These are phyloP conservation scores for Passer montanus DNA, from an alignment of 2,113 vertebrate species.

Conservation along the genomic window DNA sequence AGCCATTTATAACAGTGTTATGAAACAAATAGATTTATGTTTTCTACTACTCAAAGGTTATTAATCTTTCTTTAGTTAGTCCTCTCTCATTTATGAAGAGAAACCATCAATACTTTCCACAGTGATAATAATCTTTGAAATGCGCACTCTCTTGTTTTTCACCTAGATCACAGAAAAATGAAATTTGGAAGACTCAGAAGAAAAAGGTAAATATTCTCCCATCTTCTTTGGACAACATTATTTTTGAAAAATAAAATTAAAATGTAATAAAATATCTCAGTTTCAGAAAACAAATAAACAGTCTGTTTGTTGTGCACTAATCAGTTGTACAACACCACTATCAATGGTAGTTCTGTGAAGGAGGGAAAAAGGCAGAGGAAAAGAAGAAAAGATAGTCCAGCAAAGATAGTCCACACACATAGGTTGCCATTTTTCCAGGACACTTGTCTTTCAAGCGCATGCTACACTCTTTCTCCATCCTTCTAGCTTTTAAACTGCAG, in stretches of 20 bases:
- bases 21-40: neutral
- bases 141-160: neutral
- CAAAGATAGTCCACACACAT: neutral
- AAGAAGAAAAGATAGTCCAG: neutral
- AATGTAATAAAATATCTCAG: neutral
- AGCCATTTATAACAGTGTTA: neutral
- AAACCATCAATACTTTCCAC: neutral
- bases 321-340: neutral
- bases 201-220: neutral
- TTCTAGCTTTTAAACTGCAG: constrained; percentile 5
- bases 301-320: neutral
- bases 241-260: neutral
- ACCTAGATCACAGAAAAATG: neutral
- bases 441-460: neutral
- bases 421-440: neutral
- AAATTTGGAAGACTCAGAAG: neutral
- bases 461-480: neutral
- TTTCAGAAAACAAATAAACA: neutral
- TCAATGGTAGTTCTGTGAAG: neutral
- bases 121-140: neutral
- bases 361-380: neutral
- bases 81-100: neutral
- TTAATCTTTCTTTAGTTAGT: neutral
- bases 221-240: neutral
- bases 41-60: neutral